phyloP scores from a whole-genome alignment of 1,140 invertebrate genomes.

The Psix sp. region DNA sequence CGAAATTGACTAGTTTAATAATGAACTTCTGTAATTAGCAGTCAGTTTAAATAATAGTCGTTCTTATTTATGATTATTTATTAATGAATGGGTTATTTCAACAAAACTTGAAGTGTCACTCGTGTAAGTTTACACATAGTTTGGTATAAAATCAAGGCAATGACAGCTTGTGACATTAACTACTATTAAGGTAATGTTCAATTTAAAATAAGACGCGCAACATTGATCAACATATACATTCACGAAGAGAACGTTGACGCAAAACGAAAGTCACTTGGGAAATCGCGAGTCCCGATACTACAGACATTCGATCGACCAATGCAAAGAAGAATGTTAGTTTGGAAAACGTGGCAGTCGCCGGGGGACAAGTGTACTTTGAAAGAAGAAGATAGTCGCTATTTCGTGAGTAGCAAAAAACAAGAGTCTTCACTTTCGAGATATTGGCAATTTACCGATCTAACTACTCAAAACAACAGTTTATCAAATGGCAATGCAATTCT shows the following conservation, averaged over 20 bases:
- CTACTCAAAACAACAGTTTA: conserved; percentile 50
- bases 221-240: conserved; percentile 49
- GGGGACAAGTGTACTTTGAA: conserved; percentile 54
- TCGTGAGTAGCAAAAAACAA: conserved; percentile 30
- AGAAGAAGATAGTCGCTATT: conserved; percentile 53
- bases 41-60: no score
- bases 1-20: no score
- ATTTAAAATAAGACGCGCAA: conserved; percentile 14
- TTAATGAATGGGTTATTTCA: no score
- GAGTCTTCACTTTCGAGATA: conserved; percentile 52
- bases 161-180: no score
- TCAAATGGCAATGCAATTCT: conserved; percentile 46
- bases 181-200: no score
- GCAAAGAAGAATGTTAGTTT: conserved; percentile 61
- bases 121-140: no score
- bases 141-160: no score
- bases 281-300: conserved; percentile 62
- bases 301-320: conserved; percentile 59
- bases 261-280: conserved; percentile 59
- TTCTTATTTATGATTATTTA: no score
- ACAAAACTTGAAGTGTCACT: no score
- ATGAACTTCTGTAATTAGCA: no score
- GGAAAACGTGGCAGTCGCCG: conserved; percentile 54
- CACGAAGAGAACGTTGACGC: conserved; percentile 46
- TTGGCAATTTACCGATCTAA: conserved; percentile 59